Evolutionary conservation across 2,797 vertebrate species (phyloP), one percentile per base, ranked within the genome.

Genomic region (Ambastaia sidthimunki): DNA sequence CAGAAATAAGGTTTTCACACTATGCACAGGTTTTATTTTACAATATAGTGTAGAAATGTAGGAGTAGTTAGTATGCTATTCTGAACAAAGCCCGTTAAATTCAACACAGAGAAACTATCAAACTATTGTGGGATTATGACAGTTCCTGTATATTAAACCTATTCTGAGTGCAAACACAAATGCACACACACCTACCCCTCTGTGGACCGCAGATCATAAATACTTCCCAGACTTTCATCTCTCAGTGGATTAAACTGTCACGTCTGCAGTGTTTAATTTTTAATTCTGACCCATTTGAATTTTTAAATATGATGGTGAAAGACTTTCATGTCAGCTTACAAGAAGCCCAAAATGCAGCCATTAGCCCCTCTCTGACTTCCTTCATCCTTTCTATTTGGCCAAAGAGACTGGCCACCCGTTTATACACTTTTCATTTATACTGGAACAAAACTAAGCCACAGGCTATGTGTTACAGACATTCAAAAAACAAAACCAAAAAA

Each of bases 201-300:
- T 65, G 74, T 54, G 59, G 59, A 71, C 15, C 31, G 19, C 75
- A 80, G 72, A 78, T 76, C 76, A 76, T 66, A 23, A 79, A 82
- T 10, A 7, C 66, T 82, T 66, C 71, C 48, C 48, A 80, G 85
- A 84, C 66, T 59, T 76, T 74, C 48, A 44, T 80, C 41, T 63
- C 78, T 74, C 71, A 60, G 37, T 23, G 71, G 54, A 59, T 71
- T 65, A 74, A 54, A 73, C 75, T 83, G 68, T 83, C 54, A 76
- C 77, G 71, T 76, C 78, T 82, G 71, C 63, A 11, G 55, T 15
- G 44, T 80, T 87, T 76, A 82, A 84, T 84, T 83, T 80, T 85
- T 77, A 54, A 82, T 83, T 70, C 63, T 60, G 79, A 82, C 63
- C 79, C 48, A n/a, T 82, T 59, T 84, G n/a, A 80, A 86, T 84